Evolutionary conservation across 2,113 vertebrate genomes (phyloP).

Genomic region (Xenopus laevis): DNA sequence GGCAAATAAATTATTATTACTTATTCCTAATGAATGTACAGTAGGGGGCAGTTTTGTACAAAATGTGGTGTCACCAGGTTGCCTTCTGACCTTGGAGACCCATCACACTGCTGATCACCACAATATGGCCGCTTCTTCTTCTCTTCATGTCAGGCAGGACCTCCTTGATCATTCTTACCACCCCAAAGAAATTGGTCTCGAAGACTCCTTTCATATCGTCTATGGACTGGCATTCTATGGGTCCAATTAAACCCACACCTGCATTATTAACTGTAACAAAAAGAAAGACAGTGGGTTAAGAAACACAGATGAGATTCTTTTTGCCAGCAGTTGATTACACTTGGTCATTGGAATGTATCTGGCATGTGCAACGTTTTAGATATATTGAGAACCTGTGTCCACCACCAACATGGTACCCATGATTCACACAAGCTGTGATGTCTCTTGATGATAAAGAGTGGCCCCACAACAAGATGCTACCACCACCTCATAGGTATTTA

Average conservation of each 20-base stretch:
- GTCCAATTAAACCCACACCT: constrained; percentile 70
- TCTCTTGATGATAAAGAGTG: too few relatives aligned
- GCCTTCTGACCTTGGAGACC: constrained; percentile 62
- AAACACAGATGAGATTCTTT: background rate
- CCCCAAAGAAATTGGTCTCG: constrained; percentile 71
- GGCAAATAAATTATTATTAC: too few relatives aligned
- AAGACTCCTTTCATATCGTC: constrained; percentile 61
- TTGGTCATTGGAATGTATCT: too few relatives aligned
- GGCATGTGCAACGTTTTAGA: too few relatives aligned
- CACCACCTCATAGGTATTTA: too few relatives aligned
- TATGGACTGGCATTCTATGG: constrained; percentile 70
- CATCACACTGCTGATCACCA: constrained; percentile 71
- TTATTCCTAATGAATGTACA: too few relatives aligned
- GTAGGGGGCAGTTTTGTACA: too few relatives aligned
- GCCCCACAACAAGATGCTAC: too few relatives aligned
- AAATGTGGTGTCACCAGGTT: background rate
- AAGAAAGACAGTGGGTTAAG: background rate
- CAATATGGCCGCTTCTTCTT: constrained; percentile 59
- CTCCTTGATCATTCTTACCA: constrained; percentile 66
- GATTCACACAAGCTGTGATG: too few relatives aligned
- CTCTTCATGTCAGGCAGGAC: constrained; percentile 71
- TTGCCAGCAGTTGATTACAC: too few relatives aligned
- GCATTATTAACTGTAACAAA: constrained; percentile 68
- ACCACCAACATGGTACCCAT: too few relatives aligned
- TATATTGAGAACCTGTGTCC: too few relatives aligned